Evolutionary conservation across 2,113 vertebrate species (phyloP).

Genomic region (Eurypyga helias): DNA sequence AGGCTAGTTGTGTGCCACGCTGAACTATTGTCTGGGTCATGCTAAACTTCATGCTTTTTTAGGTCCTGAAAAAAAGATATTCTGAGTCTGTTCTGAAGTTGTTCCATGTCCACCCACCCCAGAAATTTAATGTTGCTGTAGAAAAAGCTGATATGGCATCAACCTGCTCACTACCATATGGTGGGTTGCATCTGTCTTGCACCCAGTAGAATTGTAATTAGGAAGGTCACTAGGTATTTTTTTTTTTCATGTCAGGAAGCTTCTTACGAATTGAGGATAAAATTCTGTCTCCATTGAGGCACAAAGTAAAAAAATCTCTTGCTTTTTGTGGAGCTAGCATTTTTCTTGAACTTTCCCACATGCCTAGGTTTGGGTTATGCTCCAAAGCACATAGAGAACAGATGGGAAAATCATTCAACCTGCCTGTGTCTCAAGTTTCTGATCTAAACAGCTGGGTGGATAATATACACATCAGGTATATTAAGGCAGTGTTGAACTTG

Average conservation of each 20-base stretch:
- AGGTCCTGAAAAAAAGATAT: not conserved
- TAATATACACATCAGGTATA: not conserved
- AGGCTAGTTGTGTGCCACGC: not conserved
- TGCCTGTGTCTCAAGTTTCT: not conserved
- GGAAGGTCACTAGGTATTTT: not conserved
- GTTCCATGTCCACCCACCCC: not conserved
- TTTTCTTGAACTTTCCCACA: not conserved
- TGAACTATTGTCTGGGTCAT: not conserved
- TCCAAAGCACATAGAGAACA: not conserved
- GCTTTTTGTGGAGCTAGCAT: not conserved
- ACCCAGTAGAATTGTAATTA: not conserved
- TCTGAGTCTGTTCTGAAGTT: not conserved
- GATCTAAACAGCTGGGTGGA: not conserved
- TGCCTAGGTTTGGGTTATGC: not conserved
- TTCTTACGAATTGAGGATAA: not conserved
- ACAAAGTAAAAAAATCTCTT: not conserved
- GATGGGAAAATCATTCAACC: slow-evolving; percentile 17
- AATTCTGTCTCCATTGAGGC: not conserved
- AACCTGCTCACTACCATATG: not conserved
- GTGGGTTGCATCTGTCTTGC: not conserved
- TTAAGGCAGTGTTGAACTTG: not conserved
- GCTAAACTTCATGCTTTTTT: not conserved
- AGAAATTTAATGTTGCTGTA: not conserved
- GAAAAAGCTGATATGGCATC: not conserved
- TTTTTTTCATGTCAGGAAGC: not conserved